A percentile compares a stretch with the other conserved stretches of the same genome.
Evolutionary conservation across 1,140 invertebrate genomes (phyloP).

Genomic region (Reticulitermes speratus): DNA sequence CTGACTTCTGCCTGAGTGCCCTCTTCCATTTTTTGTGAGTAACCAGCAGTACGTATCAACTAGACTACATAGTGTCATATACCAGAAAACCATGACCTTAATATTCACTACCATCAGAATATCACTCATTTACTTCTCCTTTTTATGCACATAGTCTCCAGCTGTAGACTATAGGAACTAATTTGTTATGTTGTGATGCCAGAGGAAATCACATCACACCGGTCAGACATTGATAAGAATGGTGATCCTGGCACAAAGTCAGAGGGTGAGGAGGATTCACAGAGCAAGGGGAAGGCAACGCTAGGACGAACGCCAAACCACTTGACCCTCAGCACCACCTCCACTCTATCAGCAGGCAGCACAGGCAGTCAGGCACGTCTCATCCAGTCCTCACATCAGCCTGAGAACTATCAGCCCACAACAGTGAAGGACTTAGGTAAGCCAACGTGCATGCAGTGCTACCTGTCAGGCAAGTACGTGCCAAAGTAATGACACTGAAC

Average conservation of each 20-base stretch:
- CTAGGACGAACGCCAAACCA: conserved; percentile 85
- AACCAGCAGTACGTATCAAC: too few relatives aligned
- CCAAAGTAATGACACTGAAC: background rate
- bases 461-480: conserved; percentile 53
- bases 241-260: conserved; percentile 77
- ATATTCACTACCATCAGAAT: too few relatives aligned
- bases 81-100: too few relatives aligned
- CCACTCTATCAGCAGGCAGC: conserved; percentile 89
- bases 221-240: conserved; percentile 38
- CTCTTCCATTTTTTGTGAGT: too few relatives aligned
- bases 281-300: conserved; percentile 64
- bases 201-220: background rate
- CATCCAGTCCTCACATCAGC: conserved; percentile 90
- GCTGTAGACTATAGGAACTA: background rate
- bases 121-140: too few relatives aligned
- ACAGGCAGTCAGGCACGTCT: conserved; percentile 90
- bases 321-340: conserved; percentile 87
- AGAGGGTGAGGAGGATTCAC: conserved; percentile 82
- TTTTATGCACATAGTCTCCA: too few relatives aligned
- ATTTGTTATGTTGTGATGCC: conserved; percentile 17
- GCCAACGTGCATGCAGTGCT: conserved; percentile 65
- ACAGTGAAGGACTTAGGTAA: conserved; percentile 83
- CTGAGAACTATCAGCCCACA: conserved; percentile 82
- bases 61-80: too few relatives aligned
- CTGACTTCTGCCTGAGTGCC: too few relatives aligned